Conservation (phyloP, 2,888 invertebrate species). For the Amiota minor region DNA sequence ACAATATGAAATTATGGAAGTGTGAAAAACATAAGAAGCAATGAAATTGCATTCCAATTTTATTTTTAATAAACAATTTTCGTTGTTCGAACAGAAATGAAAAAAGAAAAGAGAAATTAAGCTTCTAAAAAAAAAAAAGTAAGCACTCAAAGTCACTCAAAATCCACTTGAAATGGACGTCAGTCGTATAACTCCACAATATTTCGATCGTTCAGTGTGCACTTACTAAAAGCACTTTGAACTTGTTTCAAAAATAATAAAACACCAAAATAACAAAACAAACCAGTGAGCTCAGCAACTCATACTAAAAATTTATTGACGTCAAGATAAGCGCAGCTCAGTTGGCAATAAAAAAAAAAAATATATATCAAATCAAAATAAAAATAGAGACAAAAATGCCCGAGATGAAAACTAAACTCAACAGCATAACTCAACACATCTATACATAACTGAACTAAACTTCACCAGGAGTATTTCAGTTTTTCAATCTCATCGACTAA, state of each 20-base stretch:
- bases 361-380: background rate
- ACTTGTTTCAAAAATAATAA: slow-evolving; percentile 36
- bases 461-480: too few species aligned
- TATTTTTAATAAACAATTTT: too few species aligned
- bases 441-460: background rate
- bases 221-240: slow-evolving; percentile 29
- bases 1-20: too few species aligned
- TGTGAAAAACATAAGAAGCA: too few species aligned
- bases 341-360: background rate
- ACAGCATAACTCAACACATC: background rate
- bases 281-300: slow-evolving; percentile 20
- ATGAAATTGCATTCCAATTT: too few species aligned
- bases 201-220: background rate
- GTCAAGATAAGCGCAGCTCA: slow-evolving; percentile 30
- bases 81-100: too few species aligned
- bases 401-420: background rate
- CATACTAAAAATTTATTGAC: slow-evolving; percentile 42
- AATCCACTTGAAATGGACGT: too few species aligned
- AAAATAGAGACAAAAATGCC: background rate
- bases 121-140: too few species aligned
- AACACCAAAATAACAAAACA: slow-evolving; percentile 12
- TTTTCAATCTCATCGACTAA: background rate
- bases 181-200: too few species aligned
- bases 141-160: too few species aligned
- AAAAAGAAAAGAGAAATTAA: too few species aligned